phyloP scores from a whole-genome alignment of 2,113 vertebrate genomes.

The Gnathonemus longibarbis region DNA sequence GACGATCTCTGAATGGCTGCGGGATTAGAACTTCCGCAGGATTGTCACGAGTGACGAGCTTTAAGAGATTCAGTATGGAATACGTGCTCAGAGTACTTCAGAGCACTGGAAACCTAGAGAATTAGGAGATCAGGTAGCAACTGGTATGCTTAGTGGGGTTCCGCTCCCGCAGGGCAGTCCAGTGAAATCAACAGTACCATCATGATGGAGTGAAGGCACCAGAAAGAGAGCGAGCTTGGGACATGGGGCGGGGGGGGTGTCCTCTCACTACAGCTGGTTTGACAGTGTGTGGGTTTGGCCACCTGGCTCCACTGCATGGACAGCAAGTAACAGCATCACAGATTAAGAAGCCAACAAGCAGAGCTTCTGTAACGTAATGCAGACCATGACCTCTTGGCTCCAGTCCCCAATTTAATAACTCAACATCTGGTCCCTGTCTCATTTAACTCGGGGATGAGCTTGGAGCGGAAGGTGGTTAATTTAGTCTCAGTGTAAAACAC shows the following conservation, averaged over 20 bases:
- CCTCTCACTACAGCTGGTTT: neutral
- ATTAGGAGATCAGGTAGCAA: neutral
- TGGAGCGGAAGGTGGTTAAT: neutral
- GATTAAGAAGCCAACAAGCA: neutral
- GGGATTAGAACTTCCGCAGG: neutral
- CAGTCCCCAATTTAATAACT: neutral
- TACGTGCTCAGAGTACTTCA: neutral
- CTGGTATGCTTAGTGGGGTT: neutral
- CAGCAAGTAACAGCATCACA: neutral
- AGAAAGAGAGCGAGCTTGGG: neutral
- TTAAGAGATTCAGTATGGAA: neutral
- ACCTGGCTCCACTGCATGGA: neutral
- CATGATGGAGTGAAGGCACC: neutral
- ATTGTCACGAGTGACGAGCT: neutral
- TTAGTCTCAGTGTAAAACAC: neutral
- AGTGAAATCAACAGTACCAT: neutral
- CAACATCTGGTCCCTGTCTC: neutral
- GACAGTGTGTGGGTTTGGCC: neutral
- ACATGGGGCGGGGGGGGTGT: neutral
- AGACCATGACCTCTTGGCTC: neutral
- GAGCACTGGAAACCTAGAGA: neutral
- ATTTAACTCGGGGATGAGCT: neutral
- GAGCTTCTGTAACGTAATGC: neutral
- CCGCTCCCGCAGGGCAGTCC: neutral
- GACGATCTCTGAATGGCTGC: neutral